Evolutionary conservation across 2,888 invertebrate genomes (phyloP).

Genomic region (Eupithecia centaureata): DNA sequence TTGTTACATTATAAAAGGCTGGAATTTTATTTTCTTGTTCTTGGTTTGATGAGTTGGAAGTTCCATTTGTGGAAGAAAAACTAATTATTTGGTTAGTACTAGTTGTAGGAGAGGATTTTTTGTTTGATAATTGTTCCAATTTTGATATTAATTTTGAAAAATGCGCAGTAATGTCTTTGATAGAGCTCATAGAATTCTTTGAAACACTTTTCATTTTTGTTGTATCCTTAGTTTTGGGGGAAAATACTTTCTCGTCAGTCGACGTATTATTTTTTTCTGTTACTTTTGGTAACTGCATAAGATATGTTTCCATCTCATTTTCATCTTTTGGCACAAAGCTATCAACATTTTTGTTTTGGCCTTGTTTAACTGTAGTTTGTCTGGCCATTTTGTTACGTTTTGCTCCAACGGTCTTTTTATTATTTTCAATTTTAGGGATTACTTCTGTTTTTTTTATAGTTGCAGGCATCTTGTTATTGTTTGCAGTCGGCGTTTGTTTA

Average conservation of each 20-base stretch:
- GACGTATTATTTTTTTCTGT: background rate
- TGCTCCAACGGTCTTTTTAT: background rate
- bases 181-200: background rate
- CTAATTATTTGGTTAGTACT: background rate
- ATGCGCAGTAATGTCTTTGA: background rate
- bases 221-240: background rate
- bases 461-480: slow-evolving; percentile 13
- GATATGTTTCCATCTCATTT: background rate
- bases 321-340: background rate
- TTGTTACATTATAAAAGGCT: background rate
- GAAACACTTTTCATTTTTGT: background rate
- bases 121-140: background rate
- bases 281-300: background rate
- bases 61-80: background rate
- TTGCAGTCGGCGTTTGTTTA: slow-evolving; percentile 12
- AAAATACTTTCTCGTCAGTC: background rate
- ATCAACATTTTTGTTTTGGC: background rate
- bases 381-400: background rate
- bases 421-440: background rate
- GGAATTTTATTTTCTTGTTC: background rate
- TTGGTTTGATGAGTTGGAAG: background rate
- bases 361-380: background rate
- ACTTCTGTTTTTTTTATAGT: slow-evolving; percentile 16
- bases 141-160: background rate
- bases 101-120: background rate